phyloP scores from a whole-genome alignment of 2,113 vertebrate species.

The Thermophis baileyi region DNA sequence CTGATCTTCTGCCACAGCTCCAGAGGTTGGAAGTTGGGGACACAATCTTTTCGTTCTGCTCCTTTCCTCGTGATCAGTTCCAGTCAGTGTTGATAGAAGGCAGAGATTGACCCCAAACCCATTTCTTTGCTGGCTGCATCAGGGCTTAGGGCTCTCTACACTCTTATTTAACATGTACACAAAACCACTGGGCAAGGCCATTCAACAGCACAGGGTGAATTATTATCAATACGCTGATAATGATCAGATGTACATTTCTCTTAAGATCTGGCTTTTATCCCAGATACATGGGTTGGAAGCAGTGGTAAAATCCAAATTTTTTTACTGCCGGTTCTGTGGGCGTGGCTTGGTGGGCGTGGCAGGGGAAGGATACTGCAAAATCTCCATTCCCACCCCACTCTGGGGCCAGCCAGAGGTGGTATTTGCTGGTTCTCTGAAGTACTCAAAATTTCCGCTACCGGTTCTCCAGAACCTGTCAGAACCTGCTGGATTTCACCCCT shows the following conservation, averaged over 20 bases:
- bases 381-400: too few relatives aligned
- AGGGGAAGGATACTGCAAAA: too few relatives aligned
- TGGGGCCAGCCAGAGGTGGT: too few relatives aligned
- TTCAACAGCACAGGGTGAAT: neutral
- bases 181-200: neutral
- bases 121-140: neutral
- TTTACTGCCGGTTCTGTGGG: too few relatives aligned
- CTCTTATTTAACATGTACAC: neutral
- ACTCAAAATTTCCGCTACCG: too few relatives aligned
- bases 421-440: too few relatives aligned
- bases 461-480: too few relatives aligned
- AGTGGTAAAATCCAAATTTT: too few relatives aligned
- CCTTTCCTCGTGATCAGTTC: neutral
- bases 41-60: neutral
- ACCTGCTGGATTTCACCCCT: too few relatives aligned
- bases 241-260: neutral
- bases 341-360: too few relatives aligned
- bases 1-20: neutral
- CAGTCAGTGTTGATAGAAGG: neutral
- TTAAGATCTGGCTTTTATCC: neutral
- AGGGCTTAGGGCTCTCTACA: neutral
- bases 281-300: neutral
- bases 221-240: neutral
- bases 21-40: neutral
- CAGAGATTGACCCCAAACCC: neutral